Evolutionary conservation across 2,888 invertebrate species (phyloP).

Genomic region (Eristalis intricaria): DNA sequence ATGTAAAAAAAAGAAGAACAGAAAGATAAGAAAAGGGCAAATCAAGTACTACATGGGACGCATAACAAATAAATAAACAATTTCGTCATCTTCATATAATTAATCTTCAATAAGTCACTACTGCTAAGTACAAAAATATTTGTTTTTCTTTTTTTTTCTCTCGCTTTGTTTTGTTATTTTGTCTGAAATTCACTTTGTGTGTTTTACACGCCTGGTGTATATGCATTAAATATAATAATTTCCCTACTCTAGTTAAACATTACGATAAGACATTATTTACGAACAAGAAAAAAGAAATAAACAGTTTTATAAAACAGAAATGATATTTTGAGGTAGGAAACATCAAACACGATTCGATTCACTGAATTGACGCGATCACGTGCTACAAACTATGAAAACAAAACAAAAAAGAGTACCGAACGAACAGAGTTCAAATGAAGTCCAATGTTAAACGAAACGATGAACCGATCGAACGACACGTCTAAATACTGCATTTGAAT

Average conservation of each 20-base stretch:
- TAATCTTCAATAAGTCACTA: slow-evolving; percentile 61
- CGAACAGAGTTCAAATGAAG: slow-evolving; percentile 14
- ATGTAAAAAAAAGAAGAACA: slow-evolving; percentile 7
- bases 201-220: slow-evolving; percentile 30
- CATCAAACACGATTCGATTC: slow-evolving; percentile 62
- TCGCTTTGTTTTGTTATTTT: slow-evolving; percentile 3
- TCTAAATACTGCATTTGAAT: slow-evolving; percentile 69
- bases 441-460: not conserved
- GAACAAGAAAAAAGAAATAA: slow-evolving; percentile 10
- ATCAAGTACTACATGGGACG: slow-evolving; percentile 59
- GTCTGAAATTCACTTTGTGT: slow-evolving; percentile 39
- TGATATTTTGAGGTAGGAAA: slow-evolving; percentile 68
- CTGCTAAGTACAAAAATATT: slow-evolving; percentile 72
- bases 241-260: slow-evolving; percentile 57
- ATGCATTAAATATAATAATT: slow-evolving; percentile 43
- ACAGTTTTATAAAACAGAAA: slow-evolving; percentile 39
- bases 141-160: slow-evolving; percentile 1
- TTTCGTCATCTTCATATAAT: slow-evolving; percentile 27
- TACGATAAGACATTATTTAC: slow-evolving; percentile 18
- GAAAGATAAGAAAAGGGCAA: slow-evolving; percentile 30
- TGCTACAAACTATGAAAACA: slow-evolving; percentile 63
- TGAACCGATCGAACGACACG: slow-evolving; percentile 37
- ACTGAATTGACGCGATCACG: slow-evolving; percentile 58
- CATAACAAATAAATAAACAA: slow-evolving; percentile 64
- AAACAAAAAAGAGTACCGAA: slow-evolving; percentile 39